Conservation (phyloP, 2,888 invertebrate species). For the Chymomyza fuscimana region DNA sequence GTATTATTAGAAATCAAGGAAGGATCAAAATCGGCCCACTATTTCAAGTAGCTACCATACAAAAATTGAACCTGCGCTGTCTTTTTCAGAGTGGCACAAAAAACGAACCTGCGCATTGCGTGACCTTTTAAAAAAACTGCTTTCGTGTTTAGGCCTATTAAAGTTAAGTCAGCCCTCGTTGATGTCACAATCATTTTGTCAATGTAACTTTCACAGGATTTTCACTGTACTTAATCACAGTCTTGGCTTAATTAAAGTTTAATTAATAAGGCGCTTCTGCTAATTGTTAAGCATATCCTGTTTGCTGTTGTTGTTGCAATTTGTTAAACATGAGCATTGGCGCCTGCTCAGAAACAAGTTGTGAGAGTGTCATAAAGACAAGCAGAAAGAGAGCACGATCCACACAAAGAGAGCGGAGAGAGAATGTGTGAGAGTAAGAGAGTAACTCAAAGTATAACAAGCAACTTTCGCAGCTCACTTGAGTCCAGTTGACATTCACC, state of each 20-base stretch:
- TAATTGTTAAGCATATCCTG: slow-evolving; percentile 52
- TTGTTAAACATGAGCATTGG: slow-evolving; percentile 70
- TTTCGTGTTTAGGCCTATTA: no score
- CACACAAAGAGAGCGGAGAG: no score
- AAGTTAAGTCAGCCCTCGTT: neutral
- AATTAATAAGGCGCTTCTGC: slow-evolving; percentile 65
- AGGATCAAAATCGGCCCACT: no score
- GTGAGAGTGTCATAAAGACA: neutral
- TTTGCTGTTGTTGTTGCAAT: slow-evolving; percentile 51
- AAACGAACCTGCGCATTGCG: no score
- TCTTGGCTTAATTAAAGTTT: slow-evolving; percentile 12
- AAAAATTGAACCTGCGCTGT: no score
- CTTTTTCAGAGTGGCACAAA: no score
- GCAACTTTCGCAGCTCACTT: slow-evolving; percentile 41
- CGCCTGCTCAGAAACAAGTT: slow-evolving; percentile 65
- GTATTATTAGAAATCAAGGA: no score
- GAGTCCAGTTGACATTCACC: neutral
- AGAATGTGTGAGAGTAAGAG: slow-evolving; percentile 23
- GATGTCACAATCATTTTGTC: neutral
- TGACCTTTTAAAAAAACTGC: no score
- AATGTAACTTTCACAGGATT: neutral
- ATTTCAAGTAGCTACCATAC: no score
- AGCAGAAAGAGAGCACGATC: neutral
- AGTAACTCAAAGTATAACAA: slow-evolving; percentile 23
- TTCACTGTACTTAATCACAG: neutral